Base-by-base conservation (phyloP, 2,888 invertebrate genomes). In the Tipula unca region DNA sequence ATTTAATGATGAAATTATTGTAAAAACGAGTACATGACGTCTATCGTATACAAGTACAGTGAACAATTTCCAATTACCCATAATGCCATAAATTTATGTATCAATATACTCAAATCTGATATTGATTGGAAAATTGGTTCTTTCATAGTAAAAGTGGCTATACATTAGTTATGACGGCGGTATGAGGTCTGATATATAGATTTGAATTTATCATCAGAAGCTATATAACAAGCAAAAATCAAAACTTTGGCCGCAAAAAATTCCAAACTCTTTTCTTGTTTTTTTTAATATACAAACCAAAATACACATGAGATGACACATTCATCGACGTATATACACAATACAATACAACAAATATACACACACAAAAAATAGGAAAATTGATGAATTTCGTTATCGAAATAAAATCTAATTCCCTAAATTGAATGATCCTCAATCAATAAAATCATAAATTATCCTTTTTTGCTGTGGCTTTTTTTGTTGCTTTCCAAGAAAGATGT, bases 351-450 rank as follows among this genome's bases (percentile, higher is more conserved):
- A 32, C 32, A 32, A 32, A 32, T 6, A 32, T 5, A 69, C 20
- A 20, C 32, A 32, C 17, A 69, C 20, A 20, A 25, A 69, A 25
- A 69, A 20, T 69, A 10, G 69, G 69, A 69, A 69, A 69, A 69
- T 69, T 69, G 69, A 69, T 69, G 69, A 69, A 25, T 25, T 69
- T 69, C 25, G 69, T 20, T 69, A 69, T 69, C 69, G 20, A 69
- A 69, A 69, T 69, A 69, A 69, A 69, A 69, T 69, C 69, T 69
- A 69, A 69, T 69, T 69, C 69, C 69, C 69, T 25, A 69, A 69
- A 69, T 69, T 69, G 69, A 69, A 69, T 69, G 69, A 69, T 69
- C 69, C 69, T 69, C 69, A 69, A 69, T 69, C 69, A 69, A 69
- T 69, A 69, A 69, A 69, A 69, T 69, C 69, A 69, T 69, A 69